These are phyloP conservation scores for Tinamus major DNA, from an alignment of 2,797 vertebrate genomes.

Conservation along the genomic window DNA sequence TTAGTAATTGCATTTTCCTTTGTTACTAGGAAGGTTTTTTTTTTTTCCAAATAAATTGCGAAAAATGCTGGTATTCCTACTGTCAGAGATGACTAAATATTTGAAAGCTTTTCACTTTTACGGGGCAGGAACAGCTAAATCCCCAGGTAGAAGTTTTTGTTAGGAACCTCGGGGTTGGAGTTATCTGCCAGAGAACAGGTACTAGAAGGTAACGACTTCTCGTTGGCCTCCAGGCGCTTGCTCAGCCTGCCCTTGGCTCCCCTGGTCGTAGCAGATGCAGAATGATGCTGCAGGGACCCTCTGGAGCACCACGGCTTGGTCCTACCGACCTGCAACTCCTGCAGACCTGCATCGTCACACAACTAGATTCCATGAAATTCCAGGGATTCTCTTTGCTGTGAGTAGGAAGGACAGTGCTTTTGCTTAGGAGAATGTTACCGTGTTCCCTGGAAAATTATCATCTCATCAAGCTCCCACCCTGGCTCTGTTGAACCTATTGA, in stretches of 20 bases:
- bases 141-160: background rate
- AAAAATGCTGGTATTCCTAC: background rate
- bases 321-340: background rate
- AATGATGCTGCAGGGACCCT: background rate
- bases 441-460: background rate
- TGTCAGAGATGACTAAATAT: slow-evolving; percentile 18
- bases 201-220: background rate
- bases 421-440: background rate
- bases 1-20: slow-evolving; percentile 30
- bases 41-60: background rate
- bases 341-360: background rate
- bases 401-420: background rate
- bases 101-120: background rate
- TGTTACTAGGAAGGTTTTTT: slow-evolving; percentile 11
- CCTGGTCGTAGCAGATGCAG: background rate
- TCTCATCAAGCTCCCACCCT: background rate
- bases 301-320: background rate
- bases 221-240: background rate
- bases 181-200: background rate
- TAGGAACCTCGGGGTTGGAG: background rate
- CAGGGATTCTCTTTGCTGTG: background rate
- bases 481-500: background rate
- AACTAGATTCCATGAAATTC: background rate
- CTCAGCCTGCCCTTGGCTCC: background rate
- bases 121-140: slow-evolving; percentile 7